Conservation (phyloP, 2,888 invertebrate species). For the Drosophila parthenogenetica region DNA sequence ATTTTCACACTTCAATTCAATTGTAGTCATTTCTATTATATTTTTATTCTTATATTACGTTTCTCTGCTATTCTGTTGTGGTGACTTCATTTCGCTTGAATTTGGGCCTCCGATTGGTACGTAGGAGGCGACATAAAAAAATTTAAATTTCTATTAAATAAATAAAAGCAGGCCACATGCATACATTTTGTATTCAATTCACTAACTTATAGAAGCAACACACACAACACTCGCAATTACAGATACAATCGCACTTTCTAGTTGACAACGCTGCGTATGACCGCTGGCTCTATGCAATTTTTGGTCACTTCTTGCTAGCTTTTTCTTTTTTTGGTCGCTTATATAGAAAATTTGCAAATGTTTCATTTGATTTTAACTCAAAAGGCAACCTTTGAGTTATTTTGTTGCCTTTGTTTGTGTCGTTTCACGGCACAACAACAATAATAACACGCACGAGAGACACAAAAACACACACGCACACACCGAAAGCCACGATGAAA, state of each 20-base stretch:
- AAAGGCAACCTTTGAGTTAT: slow-evolving; percentile 44
- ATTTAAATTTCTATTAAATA: slow-evolving; percentile 73
- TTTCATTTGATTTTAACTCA: slow-evolving; percentile 24
- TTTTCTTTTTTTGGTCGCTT: slow-evolving; percentile 25
- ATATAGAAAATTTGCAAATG: slow-evolving; percentile 42
- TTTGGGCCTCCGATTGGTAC: slow-evolving; percentile 46
- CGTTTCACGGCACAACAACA: slow-evolving; percentile 42
- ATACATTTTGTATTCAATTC: slow-evolving; percentile 52
- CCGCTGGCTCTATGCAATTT: slow-evolving; percentile 41
- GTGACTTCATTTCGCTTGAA: slow-evolving; percentile 59
- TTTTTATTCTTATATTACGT: slow-evolving; percentile 1
- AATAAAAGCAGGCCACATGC: slow-evolving; percentile 70
- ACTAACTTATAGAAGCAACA: slow-evolving; percentile 35
- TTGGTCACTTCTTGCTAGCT: slow-evolving; percentile 13
- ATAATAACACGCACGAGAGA: slow-evolving; percentile 33
- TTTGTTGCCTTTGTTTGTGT: slow-evolving; percentile 40
- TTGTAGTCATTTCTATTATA: slow-evolving; percentile 27
- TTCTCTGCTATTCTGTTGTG: slow-evolving; percentile 19
- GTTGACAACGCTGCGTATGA: slow-evolving; percentile 64
- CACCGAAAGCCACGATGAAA: slow-evolving; percentile 25
- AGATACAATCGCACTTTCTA: slow-evolving; percentile 62
- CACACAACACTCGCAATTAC: slow-evolving; percentile 37
- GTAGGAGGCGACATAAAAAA: slow-evolving; percentile 38
- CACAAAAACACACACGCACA: slow-evolving; percentile 27
- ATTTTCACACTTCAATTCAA: slow-evolving; percentile 53